Evolutionary conservation across 2,888 invertebrate genomes (phyloP).

Genomic region (Drosophila recens): DNA sequence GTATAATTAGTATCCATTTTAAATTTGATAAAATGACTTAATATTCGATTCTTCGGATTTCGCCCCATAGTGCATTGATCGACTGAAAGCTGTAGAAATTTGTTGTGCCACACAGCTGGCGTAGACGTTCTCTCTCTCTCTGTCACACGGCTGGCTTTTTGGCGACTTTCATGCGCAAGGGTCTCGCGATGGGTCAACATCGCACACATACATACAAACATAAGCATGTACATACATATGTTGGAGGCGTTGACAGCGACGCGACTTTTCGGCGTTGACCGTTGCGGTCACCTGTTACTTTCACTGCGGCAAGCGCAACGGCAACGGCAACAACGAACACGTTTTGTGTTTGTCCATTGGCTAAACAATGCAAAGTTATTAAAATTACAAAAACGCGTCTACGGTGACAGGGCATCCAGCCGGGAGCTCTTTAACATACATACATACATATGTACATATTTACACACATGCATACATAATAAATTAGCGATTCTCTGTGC

Average conservation of each 20-base stretch:
- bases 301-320: constrained; percentile 50
- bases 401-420: constrained; percentile 27
- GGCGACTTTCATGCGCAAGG: constrained; percentile 52
- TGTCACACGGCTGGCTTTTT: constrained; percentile 46
- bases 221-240: constrained; percentile 1
- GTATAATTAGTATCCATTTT: no score
- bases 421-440: constrained; percentile 46
- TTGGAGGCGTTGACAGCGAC: constrained; percentile 56
- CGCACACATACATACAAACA: not conserved
- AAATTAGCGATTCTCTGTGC: constrained; percentile 70
- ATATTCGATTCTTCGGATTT: no score
- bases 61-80: not conserved
- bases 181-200: constrained; percentile 50
- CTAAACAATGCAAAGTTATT: constrained; percentile 64
- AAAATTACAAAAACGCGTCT: constrained; percentile 65
- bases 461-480: constrained; percentile 14
- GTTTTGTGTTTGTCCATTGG: constrained; percentile 58
- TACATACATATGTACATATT: no score
- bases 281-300: constrained; percentile 75
- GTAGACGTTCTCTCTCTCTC: constrained; percentile 24
- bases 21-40: no score
- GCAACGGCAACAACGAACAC: constrained; percentile 56
- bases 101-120: constrained; percentile 16
- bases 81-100: constrained; percentile 36
- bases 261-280: constrained; percentile 62